Evolutionary conservation across 1,140 invertebrate species (phyloP).

Genomic region (Pachypeltis micranthus): DNA sequence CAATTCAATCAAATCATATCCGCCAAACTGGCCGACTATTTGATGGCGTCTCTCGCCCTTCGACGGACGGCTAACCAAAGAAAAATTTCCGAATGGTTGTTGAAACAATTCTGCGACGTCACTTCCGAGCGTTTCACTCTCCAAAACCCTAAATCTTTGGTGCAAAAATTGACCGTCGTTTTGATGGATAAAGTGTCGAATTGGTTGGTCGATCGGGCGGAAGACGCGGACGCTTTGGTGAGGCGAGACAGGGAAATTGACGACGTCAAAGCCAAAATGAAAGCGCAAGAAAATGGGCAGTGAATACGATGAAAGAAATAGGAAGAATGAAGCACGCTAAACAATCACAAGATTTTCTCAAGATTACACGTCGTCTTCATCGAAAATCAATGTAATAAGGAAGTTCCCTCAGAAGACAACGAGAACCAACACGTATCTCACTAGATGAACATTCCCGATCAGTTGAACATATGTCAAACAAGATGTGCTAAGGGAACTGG

Average conservation of each 20-base stretch:
- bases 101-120: slow-evolving; percentile 5
- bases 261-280: neutral
- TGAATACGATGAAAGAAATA: no score
- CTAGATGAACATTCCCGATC: no score
- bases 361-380: no score
- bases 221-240: neutral
- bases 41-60: neutral
- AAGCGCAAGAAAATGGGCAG: neutral
- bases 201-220: slow-evolving; percentile 8
- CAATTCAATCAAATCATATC: neutral
- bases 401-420: no score
- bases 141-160: neutral
- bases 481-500: no score
- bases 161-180: slow-evolving; percentile 7
- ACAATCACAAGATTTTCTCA: no score
- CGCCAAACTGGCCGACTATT: slow-evolving; percentile 6
- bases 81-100: neutral
- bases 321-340: no score
- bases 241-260: neutral
- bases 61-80: slow-evolving; percentile 1
- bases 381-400: no score
- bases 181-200: neutral
- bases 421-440: no score
- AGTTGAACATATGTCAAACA: no score
- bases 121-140: neutral